These are phyloP conservation scores for Calliscelio sp. DNA, from an alignment of 2,888 invertebrate species.

Conservation along the genomic window DNA sequence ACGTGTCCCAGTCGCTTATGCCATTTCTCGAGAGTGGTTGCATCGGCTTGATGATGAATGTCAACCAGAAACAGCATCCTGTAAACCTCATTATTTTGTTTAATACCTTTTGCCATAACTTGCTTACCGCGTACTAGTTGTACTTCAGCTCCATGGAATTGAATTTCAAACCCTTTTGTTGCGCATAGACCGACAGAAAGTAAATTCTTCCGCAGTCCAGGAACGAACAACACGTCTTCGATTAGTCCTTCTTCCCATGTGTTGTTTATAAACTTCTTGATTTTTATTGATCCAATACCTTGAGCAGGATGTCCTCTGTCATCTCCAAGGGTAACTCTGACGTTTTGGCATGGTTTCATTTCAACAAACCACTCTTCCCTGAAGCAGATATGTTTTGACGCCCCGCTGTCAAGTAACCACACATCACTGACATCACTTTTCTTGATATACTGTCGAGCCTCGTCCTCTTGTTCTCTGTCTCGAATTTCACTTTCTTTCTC, in stretches of 20 bases:
- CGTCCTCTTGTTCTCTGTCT: neutral
- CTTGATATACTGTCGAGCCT: neutral
- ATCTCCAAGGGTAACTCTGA: conserved; percentile 58
- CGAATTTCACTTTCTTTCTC: neutral
- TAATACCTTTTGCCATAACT: too few species aligned
- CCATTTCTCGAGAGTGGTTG: too few species aligned
- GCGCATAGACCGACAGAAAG: conserved; percentile 75
- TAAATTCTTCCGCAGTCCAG: conserved; percentile 73
- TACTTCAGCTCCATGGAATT: too few species aligned
- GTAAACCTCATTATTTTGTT: too few species aligned
- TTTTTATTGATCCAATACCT: conserved; percentile 57
- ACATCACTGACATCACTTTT: conserved; percentile 66
- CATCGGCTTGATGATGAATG: too few species aligned
- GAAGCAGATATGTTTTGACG: conserved; percentile 73
- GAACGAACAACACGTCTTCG: conserved; percentile 74
- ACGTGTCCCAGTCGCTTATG: too few species aligned
- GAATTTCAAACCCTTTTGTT: too few species aligned
- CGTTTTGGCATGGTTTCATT: conserved; percentile 30
- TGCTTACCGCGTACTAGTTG: too few species aligned
- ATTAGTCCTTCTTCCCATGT: conserved; percentile 56
- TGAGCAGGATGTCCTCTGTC: conserved; percentile 48
- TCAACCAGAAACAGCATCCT: too few species aligned
- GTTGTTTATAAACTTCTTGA: conserved; percentile 68
- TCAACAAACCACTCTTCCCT: conserved; percentile 72
- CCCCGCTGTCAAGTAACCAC: conserved; percentile 76